Base-by-base conservation (phyloP, 2,888 invertebrate genomes). In the Notodonta dromedarius region DNA sequence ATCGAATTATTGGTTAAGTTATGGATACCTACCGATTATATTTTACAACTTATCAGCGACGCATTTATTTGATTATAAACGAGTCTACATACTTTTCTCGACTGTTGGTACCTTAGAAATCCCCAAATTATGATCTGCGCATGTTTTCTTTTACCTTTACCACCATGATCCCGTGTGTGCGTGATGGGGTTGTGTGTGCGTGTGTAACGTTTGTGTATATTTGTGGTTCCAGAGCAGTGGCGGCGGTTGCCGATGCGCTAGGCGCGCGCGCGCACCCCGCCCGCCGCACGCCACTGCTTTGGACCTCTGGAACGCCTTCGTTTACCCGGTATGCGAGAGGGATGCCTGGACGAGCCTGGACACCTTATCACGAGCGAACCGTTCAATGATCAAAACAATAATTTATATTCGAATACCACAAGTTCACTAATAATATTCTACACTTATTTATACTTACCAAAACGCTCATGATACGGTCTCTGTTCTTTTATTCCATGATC, bases 241-340 rank as follows among this genome's bases (percentile, higher is more conserved):
- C 94, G 94, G 93, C 93, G 93, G 93, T 86, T 94, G 94, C 88
- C 93, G 90, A 86, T 94, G 93, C 89, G 90, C 89, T 83, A 89
- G 92, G 87, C 93, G 94, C 90, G 92, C 94, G 89, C 94, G 95
- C 94, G 93, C 94, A 87, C 92, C 94, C 94, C 95, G 94, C 93
- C 95, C 95, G 92, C 95, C 95, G 95, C 95, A 95, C 95, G 94
- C 94, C 94, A 94, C 94, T 95, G 95, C 95, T 94, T 94, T 94
- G 94, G 94, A 94, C 88, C 91, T 93, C 84, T 95, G 95, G 95
- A 95, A 94, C 94, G 95, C 95, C 94, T 94, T 94, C 93, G 94
- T 94, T 85, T 93, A 95, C 90, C 94, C 95, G 95, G 95, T 95
- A 95, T 95, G 95, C 85, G 80, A 82, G 90, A 89, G 87, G 74